Evolutionary conservation across 2,113 vertebrate genomes (phyloP).

Genomic region (Bujurquina vittata): DNA sequence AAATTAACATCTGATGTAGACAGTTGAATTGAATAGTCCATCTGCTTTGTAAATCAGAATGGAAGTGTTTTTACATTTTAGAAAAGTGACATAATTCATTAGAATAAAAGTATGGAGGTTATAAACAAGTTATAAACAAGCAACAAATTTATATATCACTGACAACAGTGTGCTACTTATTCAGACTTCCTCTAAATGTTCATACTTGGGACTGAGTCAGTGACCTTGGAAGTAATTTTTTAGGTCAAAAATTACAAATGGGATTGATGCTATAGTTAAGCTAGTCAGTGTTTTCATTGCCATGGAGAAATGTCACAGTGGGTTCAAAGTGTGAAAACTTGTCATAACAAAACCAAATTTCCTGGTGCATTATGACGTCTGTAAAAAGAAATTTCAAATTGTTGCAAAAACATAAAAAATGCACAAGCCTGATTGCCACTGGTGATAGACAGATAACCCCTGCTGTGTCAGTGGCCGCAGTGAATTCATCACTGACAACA

Average conservation of each 20-base stretch:
- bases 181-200: background rate
- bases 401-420: constrained; percentile 2
- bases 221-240: background rate
- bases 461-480: background rate
- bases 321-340: background rate
- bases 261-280: background rate
- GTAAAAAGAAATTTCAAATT: background rate
- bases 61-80: no score
- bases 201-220: background rate
- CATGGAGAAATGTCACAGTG: background rate
- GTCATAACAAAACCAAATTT: background rate
- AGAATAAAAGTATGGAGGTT: no score
- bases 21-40: no score
- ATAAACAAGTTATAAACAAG: no score
- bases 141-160: background rate
- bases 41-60: background rate
- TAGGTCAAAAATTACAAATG: background rate
- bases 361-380: background rate
- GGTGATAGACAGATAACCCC: constrained; percentile 1
- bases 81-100: no score
- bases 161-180: no score
- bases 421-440: background rate
- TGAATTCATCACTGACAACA: background rate
- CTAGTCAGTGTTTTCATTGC: background rate
- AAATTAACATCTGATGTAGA: background rate